Base-by-base conservation (phyloP, 2,888 invertebrate species). In the Encarsia formosa region DNA sequence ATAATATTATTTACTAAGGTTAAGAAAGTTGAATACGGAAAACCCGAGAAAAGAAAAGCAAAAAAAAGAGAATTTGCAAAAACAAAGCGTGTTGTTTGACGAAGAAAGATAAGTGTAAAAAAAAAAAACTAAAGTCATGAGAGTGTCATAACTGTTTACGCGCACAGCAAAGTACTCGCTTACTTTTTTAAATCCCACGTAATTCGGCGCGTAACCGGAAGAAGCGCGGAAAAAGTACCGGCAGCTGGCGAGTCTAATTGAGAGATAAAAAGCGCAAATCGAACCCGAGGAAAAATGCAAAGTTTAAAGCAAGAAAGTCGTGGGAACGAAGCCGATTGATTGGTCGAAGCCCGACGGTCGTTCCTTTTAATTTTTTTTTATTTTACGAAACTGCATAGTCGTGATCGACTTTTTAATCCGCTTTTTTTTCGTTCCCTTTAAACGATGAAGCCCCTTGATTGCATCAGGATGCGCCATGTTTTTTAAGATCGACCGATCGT, bases 21-120 rank as follows among this genome's bases (percentile, higher is more conserved):
- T 57, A 52, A 58, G 51, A 41, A 58, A 58, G 58, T 61, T 61
- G 56, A n/a, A 58, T 39, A 47, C 45, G 53, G 54, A 57, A 57
- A n/a, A n/a, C n/a, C n/a, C n/a, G n/a, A n/a, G n/a, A n/a, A n/a
- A n/a, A n/a, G n/a, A n/a, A n/a, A n/a, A n/a, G n/a, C n/a, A n/a
- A n/a, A 54, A 53, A 46, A 42, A 39, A 35, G 24, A 26, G 26
- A 24, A 26, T 45, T 34, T 37, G 53, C 19, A 22, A 37, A 44
- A 37, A 39, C 16, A 20, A n/a, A 46, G 35, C 18, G 52, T 32
- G 43, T 48, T 55, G 49, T 54, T 49, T 43, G 50, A 44, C 16
- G 26, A 46, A n/a, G n/a, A n/a, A n/a, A n/a, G n/a, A n/a, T n/a
- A 23, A 45, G 38, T 29, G 24, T 44, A 26, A 8, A 32, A 43